Conservation (phyloP, 2,113 vertebrate genomes). For the Mormyrus iriodes region DNA sequence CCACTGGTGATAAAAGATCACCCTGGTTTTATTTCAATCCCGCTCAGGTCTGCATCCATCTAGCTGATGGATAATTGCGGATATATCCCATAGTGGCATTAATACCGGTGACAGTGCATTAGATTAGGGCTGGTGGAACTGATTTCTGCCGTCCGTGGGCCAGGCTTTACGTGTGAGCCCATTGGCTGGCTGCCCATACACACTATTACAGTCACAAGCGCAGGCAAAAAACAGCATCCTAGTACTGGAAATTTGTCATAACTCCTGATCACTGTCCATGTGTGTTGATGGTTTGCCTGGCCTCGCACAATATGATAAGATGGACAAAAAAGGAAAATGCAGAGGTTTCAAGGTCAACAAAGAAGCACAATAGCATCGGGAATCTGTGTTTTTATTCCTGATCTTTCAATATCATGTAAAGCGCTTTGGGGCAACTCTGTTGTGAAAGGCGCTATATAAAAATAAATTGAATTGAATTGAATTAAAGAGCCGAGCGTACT, state of each 20-base stretch:
- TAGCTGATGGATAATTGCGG: constrained; percentile 47
- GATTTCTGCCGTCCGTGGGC: constrained; percentile 17
- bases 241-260: background rate
- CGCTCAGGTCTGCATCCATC: constrained; percentile 44
- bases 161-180: background rate
- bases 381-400: no score
- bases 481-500: background rate
- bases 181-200: background rate
- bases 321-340: background rate
- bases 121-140: constrained; percentile 43
- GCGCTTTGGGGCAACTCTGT: no score
- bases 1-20: constrained; percentile 45
- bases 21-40: constrained; percentile 47
- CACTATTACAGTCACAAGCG: background rate
- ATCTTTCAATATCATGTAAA: no score
- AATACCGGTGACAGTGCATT: constrained; percentile 52
- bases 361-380: background rate
- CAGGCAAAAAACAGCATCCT: no score
- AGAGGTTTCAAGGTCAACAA: background rate
- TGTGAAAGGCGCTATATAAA: no score
- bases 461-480: no score
- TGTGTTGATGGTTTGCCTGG: background rate
- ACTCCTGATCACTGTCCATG: background rate
- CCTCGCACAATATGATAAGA: background rate
- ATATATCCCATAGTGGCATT: constrained; percentile 55